Evolutionary conservation across 2,797 vertebrate genomes (phyloP).

Genomic region (Diplodus puntazzo): DNA sequence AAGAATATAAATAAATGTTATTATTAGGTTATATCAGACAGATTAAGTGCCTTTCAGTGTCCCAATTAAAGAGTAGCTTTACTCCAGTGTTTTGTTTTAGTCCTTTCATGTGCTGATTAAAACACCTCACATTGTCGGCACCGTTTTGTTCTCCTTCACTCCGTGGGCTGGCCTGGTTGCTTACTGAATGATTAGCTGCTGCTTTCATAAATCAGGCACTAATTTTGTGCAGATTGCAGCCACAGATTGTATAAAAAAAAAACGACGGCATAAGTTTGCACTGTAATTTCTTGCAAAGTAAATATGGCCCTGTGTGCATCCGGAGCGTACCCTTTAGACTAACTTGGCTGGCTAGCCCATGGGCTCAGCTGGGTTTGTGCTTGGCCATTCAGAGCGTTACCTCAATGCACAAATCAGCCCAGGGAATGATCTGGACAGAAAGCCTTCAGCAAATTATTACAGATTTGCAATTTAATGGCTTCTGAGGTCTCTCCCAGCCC

Average conservation of each 20-base stretch:
- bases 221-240: slow-evolving; percentile 25
- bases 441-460: slow-evolving; percentile 85
- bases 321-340: slow-evolving; percentile 43
- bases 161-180: background rate
- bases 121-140: background rate
- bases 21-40: background rate
- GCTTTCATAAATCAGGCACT: slow-evolving; percentile 28
- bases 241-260: slow-evolving; percentile 44
- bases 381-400: slow-evolving; percentile 72
- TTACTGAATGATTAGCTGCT: slow-evolving; percentile 22
- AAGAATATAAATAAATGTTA: background rate
- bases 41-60: background rate
- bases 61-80: background rate
- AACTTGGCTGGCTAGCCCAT: slow-evolving; percentile 61
- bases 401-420: slow-evolving; percentile 77
- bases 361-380: slow-evolving; percentile 78
- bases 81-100: background rate
- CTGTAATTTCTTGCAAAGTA: slow-evolving; percentile 53
- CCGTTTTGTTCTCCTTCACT: slow-evolving; percentile 4
- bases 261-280: slow-evolving; percentile 25
- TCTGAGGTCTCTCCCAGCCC: slow-evolving; percentile 81
- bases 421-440: slow-evolving; percentile 80
- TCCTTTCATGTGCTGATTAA: background rate
- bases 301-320: slow-evolving; percentile 41
- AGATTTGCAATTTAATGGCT: slow-evolving; percentile 89